Base-by-base conservation (phyloP, 2,113 vertebrate genomes). In the Benitochromis conjunctus region DNA sequence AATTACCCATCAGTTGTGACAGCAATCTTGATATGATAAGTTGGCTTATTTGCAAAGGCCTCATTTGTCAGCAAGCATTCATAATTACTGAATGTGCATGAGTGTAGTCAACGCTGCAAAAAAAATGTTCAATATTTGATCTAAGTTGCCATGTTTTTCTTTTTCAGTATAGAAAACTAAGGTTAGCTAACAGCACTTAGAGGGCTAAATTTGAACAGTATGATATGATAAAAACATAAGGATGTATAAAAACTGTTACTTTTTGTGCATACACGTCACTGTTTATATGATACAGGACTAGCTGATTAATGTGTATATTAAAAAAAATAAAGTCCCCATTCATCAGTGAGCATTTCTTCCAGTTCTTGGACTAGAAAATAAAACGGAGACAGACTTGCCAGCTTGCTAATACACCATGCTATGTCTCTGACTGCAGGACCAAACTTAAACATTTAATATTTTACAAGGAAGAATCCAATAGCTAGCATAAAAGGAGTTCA, bases 381-480 rank as follows among this genome's bases (percentile, higher is more conserved):
- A 77, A 69, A 46, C 26, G 66, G 29, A 6, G 21, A 43, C 74
- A 9, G 16, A 3, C 1, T 2, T 12, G 48, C 11, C 71, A 76
- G 41, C 29, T 31, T 36, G 19, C 54, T 74, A 46, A 85, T 24
- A 48, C 38, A 82, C 26, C 62, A 18, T 41, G 21, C 38, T 12
- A 16, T 76, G 82, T 74, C 54, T 53, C 36, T n/a, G 43, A 77
- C 26, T 85, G 74, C 16, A 43, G 53, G 83, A 84, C 79, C 57
- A 46, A 58, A 66, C 60, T 66, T 81, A 82, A 79, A 90, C 83
- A 86, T 77, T 53, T 31, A 79, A 84, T 82, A 86, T 84, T 84
- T 84, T 48, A 89, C 16, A 69, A 89, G 78, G 56, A 66, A 34
- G 51, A 89, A 89, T 88, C 69, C 83, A 90, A 88, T 84, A 90